phyloP scores from a whole-genome alignment of 64 coral and sea anemone genomes.

The Dendronephthya gigantea region DNA sequence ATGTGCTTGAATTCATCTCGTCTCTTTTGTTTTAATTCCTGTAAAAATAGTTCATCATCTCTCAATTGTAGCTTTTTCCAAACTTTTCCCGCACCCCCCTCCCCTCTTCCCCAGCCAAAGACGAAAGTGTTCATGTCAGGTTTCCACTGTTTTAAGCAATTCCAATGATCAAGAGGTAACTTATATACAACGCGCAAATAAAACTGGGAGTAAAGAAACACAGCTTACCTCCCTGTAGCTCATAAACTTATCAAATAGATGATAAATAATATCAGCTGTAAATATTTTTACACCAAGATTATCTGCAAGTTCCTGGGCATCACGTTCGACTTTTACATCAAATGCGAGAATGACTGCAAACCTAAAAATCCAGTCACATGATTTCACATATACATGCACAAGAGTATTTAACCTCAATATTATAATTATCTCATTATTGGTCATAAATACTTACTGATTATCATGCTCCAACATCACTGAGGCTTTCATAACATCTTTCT shows the following conservation, averaged over 20 bases:
- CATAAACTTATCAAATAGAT: slow-evolving; percentile 96
- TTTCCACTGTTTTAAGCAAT: too few relatives aligned
- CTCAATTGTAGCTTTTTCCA: too few relatives aligned
- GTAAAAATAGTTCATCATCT: neutral
- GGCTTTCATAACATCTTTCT: slow-evolving; percentile 94
- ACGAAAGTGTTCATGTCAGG: too few relatives aligned
- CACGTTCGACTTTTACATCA: slow-evolving; percentile 84
- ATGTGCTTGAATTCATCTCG: slow-evolving; percentile 83
- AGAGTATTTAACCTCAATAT: neutral
- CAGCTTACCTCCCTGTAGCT: slow-evolving; percentile 74
- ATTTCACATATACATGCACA: neutral
- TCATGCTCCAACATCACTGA: slow-evolving; percentile 96
- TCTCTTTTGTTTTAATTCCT: slow-evolving; percentile 95
- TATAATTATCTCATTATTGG: too few relatives aligned
- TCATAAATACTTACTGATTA: slow-evolving; percentile 48
- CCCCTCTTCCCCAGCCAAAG: too few relatives aligned
- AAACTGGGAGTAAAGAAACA: too few relatives aligned
- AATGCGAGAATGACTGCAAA: slow-evolving; percentile 88
- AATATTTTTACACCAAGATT: slow-evolving; percentile 83
- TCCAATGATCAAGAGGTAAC: too few relatives aligned
- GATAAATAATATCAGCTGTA: slow-evolving; percentile 90
- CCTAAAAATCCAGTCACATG: neutral
- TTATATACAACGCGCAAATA: too few relatives aligned
- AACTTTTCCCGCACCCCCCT: too few relatives aligned
- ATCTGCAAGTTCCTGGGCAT: slow-evolving; percentile 89